Evolutionary conservation across 2,888 invertebrate genomes (phyloP), one percentile per base, ranked within the genome.

Genomic region (Drosophila merina): DNA sequence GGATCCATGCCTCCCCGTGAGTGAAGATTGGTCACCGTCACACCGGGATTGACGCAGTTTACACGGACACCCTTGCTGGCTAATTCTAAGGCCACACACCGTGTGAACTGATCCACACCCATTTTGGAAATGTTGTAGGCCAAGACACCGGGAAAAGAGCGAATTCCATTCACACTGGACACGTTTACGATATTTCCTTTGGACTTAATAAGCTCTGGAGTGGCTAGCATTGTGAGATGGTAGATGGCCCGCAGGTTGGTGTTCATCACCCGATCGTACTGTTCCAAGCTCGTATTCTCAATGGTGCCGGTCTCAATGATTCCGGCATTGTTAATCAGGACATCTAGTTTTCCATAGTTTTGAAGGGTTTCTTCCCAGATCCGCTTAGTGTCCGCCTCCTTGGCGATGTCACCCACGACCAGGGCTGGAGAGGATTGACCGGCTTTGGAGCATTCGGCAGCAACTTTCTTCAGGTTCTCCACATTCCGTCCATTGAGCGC

Each of bases 181-280:
- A 99, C 96, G 90, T 99, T 99, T 0, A 99, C 98, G 79, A 98
- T 95, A 77, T 95, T 96, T n/a, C 98, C 98, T 91, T 97, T 96
- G 0, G 95, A 94, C 91, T 95, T 94, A 2, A 97, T 92, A 20
- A 99, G 93, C 92, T 98, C 95, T 0, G 98, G 98, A 0, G 96
- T 96, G 3, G 97, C 96, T 51, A 98, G 90, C 95, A 96, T 96
- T 0, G 97, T 98, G 72, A 98, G 90, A 68, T 96, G 94, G 89
- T 96, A 96, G 14, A 96, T 93, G 0, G 96, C 94, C 68, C 97
- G 94, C 0, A 98, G 95, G 91, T 99, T 99, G 1, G 96, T 94
- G 86, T 97, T 96, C 94, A 99, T 97, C 9, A 97, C 92, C 26
- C 95, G 93, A 90, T 99, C 99, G 88, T 95, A 98, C 88, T 98